phyloP scores from a whole-genome alignment of 2,888 invertebrate genomes.

The Nemotelus nigrinus region DNA sequence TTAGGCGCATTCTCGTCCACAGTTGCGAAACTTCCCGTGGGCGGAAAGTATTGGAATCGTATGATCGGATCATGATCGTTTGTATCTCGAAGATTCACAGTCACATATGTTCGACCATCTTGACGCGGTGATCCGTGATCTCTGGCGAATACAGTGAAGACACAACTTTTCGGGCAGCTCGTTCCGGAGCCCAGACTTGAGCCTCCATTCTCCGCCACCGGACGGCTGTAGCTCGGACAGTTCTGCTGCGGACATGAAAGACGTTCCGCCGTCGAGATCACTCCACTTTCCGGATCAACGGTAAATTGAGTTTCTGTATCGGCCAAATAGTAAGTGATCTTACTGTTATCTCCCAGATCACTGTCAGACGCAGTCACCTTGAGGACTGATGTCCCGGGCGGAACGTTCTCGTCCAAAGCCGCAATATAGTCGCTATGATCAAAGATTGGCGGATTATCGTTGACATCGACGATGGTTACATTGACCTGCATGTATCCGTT shows the following conservation, averaged over 20 bases:
- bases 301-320: constrained; percentile 88
- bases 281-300: constrained; percentile 91
- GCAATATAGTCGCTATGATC: constrained; percentile 95
- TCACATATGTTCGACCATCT: constrained; percentile 92
- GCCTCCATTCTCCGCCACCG: constrained; percentile 57
- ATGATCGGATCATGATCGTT: constrained; percentile 95
- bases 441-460: constrained; percentile 94
- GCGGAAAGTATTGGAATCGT: constrained; percentile 85
- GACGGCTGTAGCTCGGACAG: constrained; percentile 70
- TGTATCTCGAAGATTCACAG: constrained; percentile 89
- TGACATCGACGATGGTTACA: constrained; percentile 90
- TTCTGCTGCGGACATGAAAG: constrained; percentile 84
- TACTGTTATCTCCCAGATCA: constrained; percentile 92
- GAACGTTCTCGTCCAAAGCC: constrained; percentile 90
- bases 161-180: constrained; percentile 89
- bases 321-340: constrained; percentile 89
- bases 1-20: constrained; percentile 94
- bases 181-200: constrained; percentile 53
- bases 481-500: constrained; percentile 89
- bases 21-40: constrained; percentile 86
- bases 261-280: constrained; percentile 83
- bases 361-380: constrained; percentile 94
- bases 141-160: constrained; percentile 91
- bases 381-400: constrained; percentile 87
- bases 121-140: constrained; percentile 93